These are phyloP conservation scores for Vanessa tameamea DNA, from an alignment of 1,140 invertebrate species.

Conservation along the genomic window DNA sequence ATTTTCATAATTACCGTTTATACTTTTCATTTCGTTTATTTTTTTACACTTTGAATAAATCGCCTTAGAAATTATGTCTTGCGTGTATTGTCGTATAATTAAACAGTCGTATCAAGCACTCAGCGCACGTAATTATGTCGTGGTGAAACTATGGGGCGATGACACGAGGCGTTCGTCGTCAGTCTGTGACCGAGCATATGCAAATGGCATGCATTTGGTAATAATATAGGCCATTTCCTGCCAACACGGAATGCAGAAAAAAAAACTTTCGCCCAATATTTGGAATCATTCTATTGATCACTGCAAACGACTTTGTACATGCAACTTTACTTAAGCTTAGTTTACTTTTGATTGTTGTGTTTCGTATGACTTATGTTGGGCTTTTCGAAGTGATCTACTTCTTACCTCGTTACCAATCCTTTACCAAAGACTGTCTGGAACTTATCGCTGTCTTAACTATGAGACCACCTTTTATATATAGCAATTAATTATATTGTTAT, in stretches of 20 bases:
- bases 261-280: constrained; percentile 50
- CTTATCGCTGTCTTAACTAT: too few relatives aligned
- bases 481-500: too few relatives aligned
- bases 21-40: constrained; percentile 31
- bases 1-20: constrained; percentile 15
- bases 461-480: too few relatives aligned
- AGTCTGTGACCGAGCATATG: constrained; percentile 63
- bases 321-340: too few relatives aligned
- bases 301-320: too few relatives aligned
- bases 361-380: too few relatives aligned
- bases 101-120: constrained; percentile 48
- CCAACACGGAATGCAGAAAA: constrained; percentile 56
- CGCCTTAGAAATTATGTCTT: constrained; percentile 38
- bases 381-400: too few relatives aligned
- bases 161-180: constrained; percentile 36
- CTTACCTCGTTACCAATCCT: too few relatives aligned
- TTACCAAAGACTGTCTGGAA: too few relatives aligned
- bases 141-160: constrained; percentile 57
- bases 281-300: background rate
- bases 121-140: constrained; percentile 49
- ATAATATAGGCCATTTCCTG: constrained; percentile 72
- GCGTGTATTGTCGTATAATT: constrained; percentile 46
- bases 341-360: too few relatives aligned
- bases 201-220: constrained; percentile 61
- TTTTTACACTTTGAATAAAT: constrained; percentile 26